Evolutionary conservation across 2,797 vertebrate genomes (phyloP).

Genomic region (Todus mexicanus): DNA sequence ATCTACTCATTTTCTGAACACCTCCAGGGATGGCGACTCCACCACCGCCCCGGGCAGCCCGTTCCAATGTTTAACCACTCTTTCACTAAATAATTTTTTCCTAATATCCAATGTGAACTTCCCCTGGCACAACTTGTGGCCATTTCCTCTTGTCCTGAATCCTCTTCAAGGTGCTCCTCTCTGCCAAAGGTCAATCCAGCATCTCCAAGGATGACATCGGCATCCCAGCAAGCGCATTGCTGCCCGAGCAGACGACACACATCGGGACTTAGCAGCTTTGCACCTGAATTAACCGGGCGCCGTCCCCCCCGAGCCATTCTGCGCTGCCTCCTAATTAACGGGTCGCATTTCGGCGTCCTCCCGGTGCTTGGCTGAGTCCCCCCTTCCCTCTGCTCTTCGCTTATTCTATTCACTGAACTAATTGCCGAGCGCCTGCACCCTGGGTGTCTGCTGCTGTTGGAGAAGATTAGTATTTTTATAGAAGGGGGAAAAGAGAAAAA

Average conservation of each 20-base stretch:
- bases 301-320: neutral
- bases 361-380: neutral
- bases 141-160: too few species aligned
- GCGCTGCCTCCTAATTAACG: constrained; percentile 34
- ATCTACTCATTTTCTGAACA: too few species aligned
- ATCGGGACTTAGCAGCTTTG: accelerated
- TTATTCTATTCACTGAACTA: constrained; percentile 43
- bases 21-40: too few species aligned
- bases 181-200: neutral
- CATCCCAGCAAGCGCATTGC: accelerated
- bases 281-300: neutral
- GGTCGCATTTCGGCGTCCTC: neutral
- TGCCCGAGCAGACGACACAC: accelerated
- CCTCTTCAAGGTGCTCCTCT: neutral
- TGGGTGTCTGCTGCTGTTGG: constrained; percentile 64
- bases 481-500: neutral
- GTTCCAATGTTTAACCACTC: too few species aligned
- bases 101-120: too few species aligned
- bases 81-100: too few species aligned
- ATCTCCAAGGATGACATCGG: neutral
- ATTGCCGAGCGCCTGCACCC: constrained; percentile 60
- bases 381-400: constrained; percentile 13
- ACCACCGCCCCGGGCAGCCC: too few species aligned
- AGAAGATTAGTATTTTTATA: constrained; percentile 65
- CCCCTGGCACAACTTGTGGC: too few species aligned